Evolutionary conservation across 2,888 invertebrate genomes (phyloP), one percentile per base, ranked within the genome.

Genomic region (Miltochrista miniata): DNA sequence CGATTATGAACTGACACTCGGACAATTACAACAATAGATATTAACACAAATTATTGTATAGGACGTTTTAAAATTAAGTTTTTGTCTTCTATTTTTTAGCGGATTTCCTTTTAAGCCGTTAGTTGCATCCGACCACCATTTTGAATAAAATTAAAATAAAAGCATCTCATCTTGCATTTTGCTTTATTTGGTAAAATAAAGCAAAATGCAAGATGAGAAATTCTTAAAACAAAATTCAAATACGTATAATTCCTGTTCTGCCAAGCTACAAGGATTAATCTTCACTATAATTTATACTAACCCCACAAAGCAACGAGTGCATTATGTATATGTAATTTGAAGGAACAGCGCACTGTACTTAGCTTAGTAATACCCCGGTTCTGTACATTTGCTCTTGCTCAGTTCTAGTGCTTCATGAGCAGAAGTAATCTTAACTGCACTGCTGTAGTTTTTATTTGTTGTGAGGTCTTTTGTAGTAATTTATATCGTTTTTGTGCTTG

Each of bases 301-400:
- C 63, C 51, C 59, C 54, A 58, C 70, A 63, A 67, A 66, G 60
- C 59, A 62, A 55, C 49, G 54, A 62, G 63, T 70, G 72, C 74
- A 74, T 77, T 84, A 88, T 88, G 90, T 85, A 89, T 90, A 90
- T 90, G 88, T 82, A 90, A 89, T 89, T 88, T 84, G 64, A 77
- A 72, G 74, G 79, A 86, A 88, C 83, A 85, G 18, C 18, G 74
- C 77, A 68, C 77, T 76, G 71, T 51, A 59, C 64, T 61, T 63
- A 59, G 68, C 71, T 64, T 57, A 41, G 46, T 49, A 36, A 51
- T 40, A 35, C 40, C 44, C 11, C 5, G 36, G 15, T 36, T 37
- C 18, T 15, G 14, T 24, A 24, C 15, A 40, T 13, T 45, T 45
- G 41, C 37, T 42, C 30, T 18, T 33, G 42, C 36, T 29, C 36